These are phyloP conservation scores for Sebastes steindachneri DNA, from an alignment of 2,797 vertebrate genomes.

Conservation along the genomic window DNA sequence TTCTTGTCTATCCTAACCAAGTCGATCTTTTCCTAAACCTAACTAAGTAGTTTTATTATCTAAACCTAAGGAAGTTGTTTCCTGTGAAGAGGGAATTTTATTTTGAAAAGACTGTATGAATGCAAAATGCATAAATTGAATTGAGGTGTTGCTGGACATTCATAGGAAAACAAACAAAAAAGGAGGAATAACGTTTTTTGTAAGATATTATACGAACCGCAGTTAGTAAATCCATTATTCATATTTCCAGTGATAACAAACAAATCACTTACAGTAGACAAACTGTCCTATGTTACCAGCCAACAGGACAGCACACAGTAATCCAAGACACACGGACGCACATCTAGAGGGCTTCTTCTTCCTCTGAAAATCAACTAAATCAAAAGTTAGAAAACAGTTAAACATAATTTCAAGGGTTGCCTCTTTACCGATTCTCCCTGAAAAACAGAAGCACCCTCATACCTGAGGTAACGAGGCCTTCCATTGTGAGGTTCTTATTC, in stretches of 20 bases:
- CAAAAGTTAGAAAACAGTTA: background rate
- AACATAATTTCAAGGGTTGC: background rate
- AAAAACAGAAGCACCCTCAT: background rate
- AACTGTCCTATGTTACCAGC: conserved; percentile 52
- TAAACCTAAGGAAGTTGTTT: no score
- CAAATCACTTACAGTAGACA: conserved; percentile 46
- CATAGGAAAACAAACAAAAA: no score
- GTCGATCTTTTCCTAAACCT: no score
- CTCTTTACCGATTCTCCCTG: background rate
- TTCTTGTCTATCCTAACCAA: no score
- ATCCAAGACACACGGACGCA: conserved; percentile 18
- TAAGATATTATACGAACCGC: no score
- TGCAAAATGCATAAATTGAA: no score
- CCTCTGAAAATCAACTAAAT: background rate
- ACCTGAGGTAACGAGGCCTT: conserved; percentile 25
- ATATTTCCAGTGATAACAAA: background rate
- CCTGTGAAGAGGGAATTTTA: no score
- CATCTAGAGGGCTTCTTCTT: background rate
- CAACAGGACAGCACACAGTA: conserved; percentile 44
- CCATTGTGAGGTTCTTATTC: background rate
- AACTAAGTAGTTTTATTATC: no score
- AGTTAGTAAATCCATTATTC: background rate
- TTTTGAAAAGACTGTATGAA: no score
- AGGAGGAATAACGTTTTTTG: no score
- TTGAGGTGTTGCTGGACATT: no score